These are phyloP conservation scores for Drosophila lutescens DNA, from an alignment of 2,888 invertebrate species.

Conservation along the genomic window DNA sequence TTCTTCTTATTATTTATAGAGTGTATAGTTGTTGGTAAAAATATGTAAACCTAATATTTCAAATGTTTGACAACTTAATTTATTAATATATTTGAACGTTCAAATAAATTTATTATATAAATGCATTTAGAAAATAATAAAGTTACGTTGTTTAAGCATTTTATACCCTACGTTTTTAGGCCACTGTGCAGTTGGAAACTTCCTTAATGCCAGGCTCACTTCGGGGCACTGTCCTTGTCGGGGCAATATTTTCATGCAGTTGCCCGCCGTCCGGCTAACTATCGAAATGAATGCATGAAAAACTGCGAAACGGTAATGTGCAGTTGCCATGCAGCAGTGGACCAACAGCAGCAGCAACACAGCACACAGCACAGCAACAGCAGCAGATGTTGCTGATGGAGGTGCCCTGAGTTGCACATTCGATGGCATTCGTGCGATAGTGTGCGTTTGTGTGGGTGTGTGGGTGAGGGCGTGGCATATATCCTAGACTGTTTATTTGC, in stretches of 20 bases:
- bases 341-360: conserved; percentile 27
- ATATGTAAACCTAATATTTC: too few species aligned
- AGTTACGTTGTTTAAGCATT: too few species aligned
- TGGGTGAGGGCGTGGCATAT: conserved; percentile 18
- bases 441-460: conserved; percentile 1
- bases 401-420: conserved; percentile 47
- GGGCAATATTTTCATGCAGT: conserved; percentile 58
- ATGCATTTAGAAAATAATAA: too few species aligned
- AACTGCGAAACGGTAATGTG: conserved; percentile 75
- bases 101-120: too few species aligned
- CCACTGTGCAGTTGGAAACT: conserved; percentile 1
- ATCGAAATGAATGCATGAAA: conserved; percentile 76
- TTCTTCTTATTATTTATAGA: too few species aligned
- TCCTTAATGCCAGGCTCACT: background rate
- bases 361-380: conserved; percentile 20
- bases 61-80: too few species aligned
- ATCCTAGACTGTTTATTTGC: conserved; percentile 65
- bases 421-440: conserved; percentile 5
- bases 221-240: conserved; percentile 18
- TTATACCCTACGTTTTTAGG: too few species aligned
- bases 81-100: too few species aligned
- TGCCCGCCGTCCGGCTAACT: conserved; percentile 59
- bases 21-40: too few species aligned
- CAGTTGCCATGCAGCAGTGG: conserved; percentile 57
- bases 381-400: conserved; percentile 36